phyloP scores from a whole-genome alignment of 2,113 vertebrate species.

The Bubo scandiacus region DNA sequence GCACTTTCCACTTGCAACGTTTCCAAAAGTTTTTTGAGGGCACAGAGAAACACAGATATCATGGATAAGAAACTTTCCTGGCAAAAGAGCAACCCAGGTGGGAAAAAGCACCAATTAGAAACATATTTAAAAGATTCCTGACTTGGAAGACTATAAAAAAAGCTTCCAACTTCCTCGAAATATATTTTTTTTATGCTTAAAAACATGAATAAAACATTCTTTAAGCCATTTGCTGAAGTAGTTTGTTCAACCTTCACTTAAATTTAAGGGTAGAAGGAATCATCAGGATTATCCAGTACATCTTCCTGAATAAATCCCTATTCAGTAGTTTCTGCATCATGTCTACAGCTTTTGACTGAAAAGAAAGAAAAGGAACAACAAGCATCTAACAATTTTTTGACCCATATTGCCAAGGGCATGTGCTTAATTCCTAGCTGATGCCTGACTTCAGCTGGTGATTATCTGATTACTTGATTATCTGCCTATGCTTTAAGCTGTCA shows the following conservation, averaged over 20 bases:
- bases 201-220: background rate
- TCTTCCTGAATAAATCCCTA: background rate
- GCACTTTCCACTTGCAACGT: conserved; percentile 73
- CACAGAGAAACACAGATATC: conserved; percentile 75
- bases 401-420: background rate
- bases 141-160: background rate
- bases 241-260: background rate
- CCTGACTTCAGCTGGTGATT: background rate
- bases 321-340: background rate
- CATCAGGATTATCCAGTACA: background rate
- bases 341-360: background rate
- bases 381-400: background rate
- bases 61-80: conserved; percentile 76
- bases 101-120: background rate
- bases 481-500: background rate
- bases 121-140: background rate
- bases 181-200: background rate
- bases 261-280: background rate
- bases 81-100: background rate
- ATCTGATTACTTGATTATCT: background rate
- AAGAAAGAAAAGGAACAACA: background rate
- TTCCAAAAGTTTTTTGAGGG: conserved; percentile 78
- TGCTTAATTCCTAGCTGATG: background rate
- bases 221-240: background rate
- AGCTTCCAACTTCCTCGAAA: background rate